These are phyloP conservation scores for Willisornis vidua DNA, from an alignment of 2,113 vertebrate species.

Conservation along the genomic window DNA sequence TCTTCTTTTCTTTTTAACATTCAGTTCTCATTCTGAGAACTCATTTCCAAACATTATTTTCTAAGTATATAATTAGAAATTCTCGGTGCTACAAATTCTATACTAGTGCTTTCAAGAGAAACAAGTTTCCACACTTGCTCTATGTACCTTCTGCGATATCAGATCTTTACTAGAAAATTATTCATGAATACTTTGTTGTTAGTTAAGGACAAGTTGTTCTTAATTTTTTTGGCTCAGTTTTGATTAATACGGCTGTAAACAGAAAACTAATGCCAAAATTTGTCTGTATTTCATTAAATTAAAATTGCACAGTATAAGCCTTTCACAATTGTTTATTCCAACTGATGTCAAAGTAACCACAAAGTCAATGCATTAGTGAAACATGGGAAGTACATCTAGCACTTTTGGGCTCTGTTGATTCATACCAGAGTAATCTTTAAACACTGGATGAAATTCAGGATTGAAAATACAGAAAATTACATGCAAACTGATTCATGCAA, in stretches of 20 bases:
- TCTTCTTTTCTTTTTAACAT: not conserved
- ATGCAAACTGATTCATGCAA: not conserved
- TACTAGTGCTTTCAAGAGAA: not conserved
- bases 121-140: not conserved
- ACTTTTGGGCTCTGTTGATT: not conserved
- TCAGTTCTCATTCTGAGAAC: not conserved
- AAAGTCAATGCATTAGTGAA: slow-evolving; percentile 6
- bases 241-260: slow-evolving; percentile 40
- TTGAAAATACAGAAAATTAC: slow-evolving; percentile 19
- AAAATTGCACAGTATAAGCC: slow-evolving; percentile 24
- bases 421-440: not conserved
- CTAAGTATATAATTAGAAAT: not conserved
- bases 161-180: slow-evolving; percentile 13
- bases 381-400: not conserved
- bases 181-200: slow-evolving; percentile 31
- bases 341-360: slow-evolving; percentile 11
- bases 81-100: not conserved
- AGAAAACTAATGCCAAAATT: slow-evolving; percentile 38
- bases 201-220: slow-evolving; percentile 34
- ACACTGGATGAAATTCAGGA: slow-evolving; percentile 14
- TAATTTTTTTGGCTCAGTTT: slow-evolving; percentile 34
- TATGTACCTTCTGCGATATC: not conserved
- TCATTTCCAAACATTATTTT: not conserved
- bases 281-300: slow-evolving; percentile 19
- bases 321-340: slow-evolving; percentile 38